phyloP scores from a whole-genome alignment of 1,140 invertebrate species.

The Musca vetustissima region DNA sequence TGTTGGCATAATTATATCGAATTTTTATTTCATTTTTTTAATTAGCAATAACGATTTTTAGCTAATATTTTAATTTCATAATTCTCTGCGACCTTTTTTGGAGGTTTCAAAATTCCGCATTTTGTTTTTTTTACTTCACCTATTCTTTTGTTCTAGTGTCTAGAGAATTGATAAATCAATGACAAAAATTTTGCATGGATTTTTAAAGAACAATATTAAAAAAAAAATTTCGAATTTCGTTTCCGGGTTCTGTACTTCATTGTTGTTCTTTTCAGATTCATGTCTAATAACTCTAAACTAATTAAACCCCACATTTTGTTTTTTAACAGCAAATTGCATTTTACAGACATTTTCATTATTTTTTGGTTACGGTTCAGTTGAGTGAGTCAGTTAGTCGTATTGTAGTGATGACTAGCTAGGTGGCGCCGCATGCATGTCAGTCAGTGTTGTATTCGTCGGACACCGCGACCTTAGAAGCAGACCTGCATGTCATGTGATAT shows the following conservation, averaged over 20 bases:
- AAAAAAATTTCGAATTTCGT: neutral
- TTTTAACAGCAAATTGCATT: slow-evolving; percentile 8
- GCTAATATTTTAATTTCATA: neutral
- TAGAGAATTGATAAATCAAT: neutral
- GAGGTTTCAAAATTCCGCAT: neutral
- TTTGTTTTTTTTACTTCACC: neutral
- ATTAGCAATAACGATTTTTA: neutral
- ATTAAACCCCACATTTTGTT: neutral
- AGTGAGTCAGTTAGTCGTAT: neutral
- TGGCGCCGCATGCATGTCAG: no score
- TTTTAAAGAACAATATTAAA: slow-evolving; percentile 9
- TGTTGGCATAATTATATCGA: neutral
- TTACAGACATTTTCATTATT: slow-evolving; percentile 1
- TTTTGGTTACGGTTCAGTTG: neutral
- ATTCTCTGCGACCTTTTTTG: neutral
- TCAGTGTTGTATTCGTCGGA: no score
- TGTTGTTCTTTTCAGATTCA: slow-evolving; percentile 4
- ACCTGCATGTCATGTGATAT: no score
- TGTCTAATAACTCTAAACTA: neutral
- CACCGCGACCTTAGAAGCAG: no score
- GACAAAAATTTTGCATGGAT: slow-evolving; percentile 10
- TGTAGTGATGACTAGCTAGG: no score
- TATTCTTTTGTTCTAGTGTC: neutral
- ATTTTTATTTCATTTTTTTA: neutral
- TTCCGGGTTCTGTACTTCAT: neutral